phyloP scores from a whole-genome alignment of 2,888 invertebrate species.

The Rhagonycha lutea region DNA sequence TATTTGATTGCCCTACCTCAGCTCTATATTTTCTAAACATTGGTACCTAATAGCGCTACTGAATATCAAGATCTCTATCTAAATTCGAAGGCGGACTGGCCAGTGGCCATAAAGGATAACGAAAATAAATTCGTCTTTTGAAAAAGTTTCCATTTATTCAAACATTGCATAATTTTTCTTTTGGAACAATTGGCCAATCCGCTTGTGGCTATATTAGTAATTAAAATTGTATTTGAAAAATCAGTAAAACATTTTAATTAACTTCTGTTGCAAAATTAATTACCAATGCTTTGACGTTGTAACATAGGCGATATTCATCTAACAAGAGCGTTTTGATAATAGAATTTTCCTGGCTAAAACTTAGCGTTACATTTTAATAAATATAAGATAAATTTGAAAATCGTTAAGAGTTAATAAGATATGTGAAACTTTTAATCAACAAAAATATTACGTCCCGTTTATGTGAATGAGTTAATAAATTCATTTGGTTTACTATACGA shows the following conservation, averaged over 20 bases:
- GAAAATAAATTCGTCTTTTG: neutral
- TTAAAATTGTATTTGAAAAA: neutral
- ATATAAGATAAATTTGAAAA: neutral
- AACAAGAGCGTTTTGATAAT: neutral
- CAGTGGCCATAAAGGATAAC: no score
- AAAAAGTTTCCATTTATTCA: neutral
- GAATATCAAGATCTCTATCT: neutral
- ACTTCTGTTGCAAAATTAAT: neutral
- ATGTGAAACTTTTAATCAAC: neutral
- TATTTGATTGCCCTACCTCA: neutral
- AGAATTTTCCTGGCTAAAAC: neutral
- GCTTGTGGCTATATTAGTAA: neutral
- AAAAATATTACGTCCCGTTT: neutral
- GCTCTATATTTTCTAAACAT: neutral
- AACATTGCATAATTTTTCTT: neutral
- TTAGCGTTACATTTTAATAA: neutral
- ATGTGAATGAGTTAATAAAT: neutral
- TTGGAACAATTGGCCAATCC: neutral
- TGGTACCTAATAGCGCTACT: neutral
- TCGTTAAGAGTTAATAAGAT: neutral
- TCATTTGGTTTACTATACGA: neutral
- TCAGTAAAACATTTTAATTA: neutral
- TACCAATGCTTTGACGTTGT: neutral
- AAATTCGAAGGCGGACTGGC: neutral
- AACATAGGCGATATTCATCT: neutral